Base-by-base conservation (phyloP, 2,113 vertebrate genomes). In the Vidua chalybeata region DNA sequence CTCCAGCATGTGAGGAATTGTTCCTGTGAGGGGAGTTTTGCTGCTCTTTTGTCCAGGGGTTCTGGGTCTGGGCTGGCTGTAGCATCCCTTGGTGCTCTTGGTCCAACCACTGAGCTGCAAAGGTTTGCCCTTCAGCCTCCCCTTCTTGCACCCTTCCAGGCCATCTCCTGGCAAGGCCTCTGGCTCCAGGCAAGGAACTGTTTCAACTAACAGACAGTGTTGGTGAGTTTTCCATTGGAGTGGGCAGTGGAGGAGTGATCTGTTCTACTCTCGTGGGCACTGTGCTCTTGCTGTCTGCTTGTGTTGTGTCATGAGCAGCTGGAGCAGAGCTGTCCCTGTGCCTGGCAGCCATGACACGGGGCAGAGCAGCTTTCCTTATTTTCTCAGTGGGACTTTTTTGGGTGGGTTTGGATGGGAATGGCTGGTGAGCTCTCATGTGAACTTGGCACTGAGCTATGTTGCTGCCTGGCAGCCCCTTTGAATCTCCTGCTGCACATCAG, bases 1-100 rank as follows among this genome's bases (percentile, higher is more conserved):
- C 20, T 76, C 51, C 2, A 17, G 61, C n/a, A 12, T 0, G 0
- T 0, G 1, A 49, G 27, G 58, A 80, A 61, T 76, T 87, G 46
- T 3, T 84, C 7, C 37, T 45, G 41, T 2, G 2, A 35, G 26
- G 28, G 30, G 16, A 81, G 15, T 13, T 84, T 31, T 74, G 59
- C 46, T 63, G 48, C 43, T 39, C 64, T 43, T 43, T 43, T 87
- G 22, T 43, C n/a, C 0, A 0, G 27, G 31, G 63, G 1, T 66
- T 67, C 51, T 2, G 3, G 15, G 13, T 69, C 61, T 4, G 3
- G 31, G 41, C 76, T 80, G 71, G 35, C 35, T 2, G 4, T 43
- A 19, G 24, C 24, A 37, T 49, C 15, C 7, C 35, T 63, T 58
- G 45, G 24, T 30, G 31, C 37, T 64, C 39, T 31, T 3, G 7